phyloP scores from a whole-genome alignment of 2,113 vertebrate genomes.

The Sinocyclocheilus grahami region DNA sequence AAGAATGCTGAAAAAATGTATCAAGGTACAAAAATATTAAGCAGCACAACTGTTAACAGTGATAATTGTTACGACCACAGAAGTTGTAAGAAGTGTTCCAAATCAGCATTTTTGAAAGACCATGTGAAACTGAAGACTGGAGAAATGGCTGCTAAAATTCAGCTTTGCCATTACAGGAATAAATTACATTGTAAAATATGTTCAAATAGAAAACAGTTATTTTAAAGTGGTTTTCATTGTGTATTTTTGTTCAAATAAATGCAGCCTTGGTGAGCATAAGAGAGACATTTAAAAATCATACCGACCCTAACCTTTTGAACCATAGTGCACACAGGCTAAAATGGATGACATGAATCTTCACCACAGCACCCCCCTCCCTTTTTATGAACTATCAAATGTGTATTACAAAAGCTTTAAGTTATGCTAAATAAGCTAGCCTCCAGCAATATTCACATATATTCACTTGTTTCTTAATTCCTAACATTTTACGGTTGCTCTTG shows the following conservation, averaged over 20 bases:
- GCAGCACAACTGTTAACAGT: background rate
- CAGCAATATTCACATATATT: background rate
- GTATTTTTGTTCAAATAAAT: background rate
- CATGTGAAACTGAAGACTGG: too few relatives aligned
- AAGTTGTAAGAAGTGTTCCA: too few relatives aligned
- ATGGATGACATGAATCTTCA: background rate
- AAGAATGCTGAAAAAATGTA: background rate
- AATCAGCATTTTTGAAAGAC: background rate
- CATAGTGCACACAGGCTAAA: background rate
- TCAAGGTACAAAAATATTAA: background rate
- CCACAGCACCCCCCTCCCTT: background rate
- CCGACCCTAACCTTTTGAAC: background rate
- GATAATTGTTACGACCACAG: too few relatives aligned
- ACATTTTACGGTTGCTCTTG: background rate
- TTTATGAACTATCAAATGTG: background rate
- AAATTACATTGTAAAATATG: too few relatives aligned
- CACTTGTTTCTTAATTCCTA: background rate
- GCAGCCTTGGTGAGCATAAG: background rate
- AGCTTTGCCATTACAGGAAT: too few relatives aligned
- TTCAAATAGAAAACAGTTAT: background rate
- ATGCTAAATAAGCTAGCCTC: background rate
- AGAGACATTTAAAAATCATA: background rate
- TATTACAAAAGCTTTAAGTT: background rate
- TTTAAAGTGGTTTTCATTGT: too few relatives aligned
- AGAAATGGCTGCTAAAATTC: too few relatives aligned